Evolutionary conservation across 2,113 vertebrate species (phyloP).

Genomic region (Ahaetulla prasina): DNA sequence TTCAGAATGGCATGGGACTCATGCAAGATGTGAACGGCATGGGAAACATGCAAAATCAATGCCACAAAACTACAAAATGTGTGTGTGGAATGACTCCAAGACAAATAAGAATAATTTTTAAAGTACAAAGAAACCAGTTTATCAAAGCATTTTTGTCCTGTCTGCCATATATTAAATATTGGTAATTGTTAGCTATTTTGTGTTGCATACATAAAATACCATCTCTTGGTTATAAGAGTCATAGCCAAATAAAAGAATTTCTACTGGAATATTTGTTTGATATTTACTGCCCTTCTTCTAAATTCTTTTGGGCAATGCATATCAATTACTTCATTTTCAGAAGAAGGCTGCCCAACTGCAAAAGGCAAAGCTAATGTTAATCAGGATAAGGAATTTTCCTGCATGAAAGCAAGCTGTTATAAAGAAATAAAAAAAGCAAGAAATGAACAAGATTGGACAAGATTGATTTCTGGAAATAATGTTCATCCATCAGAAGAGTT

Average conservation of each 20-base stretch:
- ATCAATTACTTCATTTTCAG: not conserved
- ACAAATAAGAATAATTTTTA: not conserved
- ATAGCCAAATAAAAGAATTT: not conserved
- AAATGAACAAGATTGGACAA: not conserved
- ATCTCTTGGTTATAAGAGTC: not conserved
- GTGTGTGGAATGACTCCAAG: not conserved
- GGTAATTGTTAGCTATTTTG: not conserved
- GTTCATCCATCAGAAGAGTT: conserved; percentile 33
- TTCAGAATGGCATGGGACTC: not conserved
- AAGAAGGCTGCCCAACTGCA: not conserved
- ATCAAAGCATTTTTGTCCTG: not conserved
- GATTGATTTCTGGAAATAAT: not conserved
- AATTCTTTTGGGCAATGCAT: not conserved
- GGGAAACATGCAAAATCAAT: not conserved
- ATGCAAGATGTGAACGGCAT: not conserved
- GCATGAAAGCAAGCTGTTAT: not conserved
- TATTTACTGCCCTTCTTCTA: not conserved
- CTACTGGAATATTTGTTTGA: not conserved
- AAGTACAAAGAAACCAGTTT: not conserved
- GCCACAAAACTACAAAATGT: not conserved
- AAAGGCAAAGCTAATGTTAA: not conserved
- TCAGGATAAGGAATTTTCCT: not conserved
- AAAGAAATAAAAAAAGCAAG: not conserved
- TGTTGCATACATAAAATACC: not conserved
- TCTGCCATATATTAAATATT: not conserved